Base-by-base conservation (phyloP, 53 echinoderm and acorn worm species). In the Antedon mediterranea region DNA sequence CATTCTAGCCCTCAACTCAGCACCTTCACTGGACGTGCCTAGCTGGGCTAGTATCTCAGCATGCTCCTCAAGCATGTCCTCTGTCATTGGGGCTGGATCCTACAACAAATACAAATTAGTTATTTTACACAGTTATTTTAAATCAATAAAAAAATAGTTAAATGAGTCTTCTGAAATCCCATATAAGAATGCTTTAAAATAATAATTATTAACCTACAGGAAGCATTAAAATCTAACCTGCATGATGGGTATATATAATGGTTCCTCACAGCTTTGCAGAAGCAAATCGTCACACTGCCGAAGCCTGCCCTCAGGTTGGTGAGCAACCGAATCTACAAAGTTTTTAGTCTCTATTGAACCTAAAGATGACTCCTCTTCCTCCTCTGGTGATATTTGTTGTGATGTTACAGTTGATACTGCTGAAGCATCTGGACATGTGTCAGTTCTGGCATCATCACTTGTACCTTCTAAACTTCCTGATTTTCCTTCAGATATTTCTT, bases 21-120 rank as follows among this genome's bases (percentile, higher is more conserved):
- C 90, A 23, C 97, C 97, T 43, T 97, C 97, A 3, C 84, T 79
- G 3, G 84, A 88, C 18, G 97, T 97, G 34, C 97, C 92, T 11
- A 97, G 89, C 71, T 97, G 82, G 43, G 97, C 97, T 33, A 97
- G 74, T 23, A 97, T 92, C 82, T 91, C 97, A 72, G 92, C 97
- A 78, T 97, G 97, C 76, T 97, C 97, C 84, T 97, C 97, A 42
- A 97, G 75, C 90, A 89, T 89, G 57, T 97, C 97, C 78, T 97
- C 97, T 33, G 97, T 97, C 97, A 97, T 97, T 0, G 97, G 97
- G 31, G 97, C 97, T 23, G 97, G 97, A 72, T 97, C 97, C 97
- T 97, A 34, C 41, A 41, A 41, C 13, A 20, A 18, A 31, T 28
- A n/a, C n/a, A 5, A 72, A 41, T 41, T 41, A 41, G n/a, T n/a